Evolutionary conservation across 2,113 vertebrate genomes (phyloP), one percentile per base, ranked within the genome.

Genomic region (Pontoporia blainvillei): DNA sequence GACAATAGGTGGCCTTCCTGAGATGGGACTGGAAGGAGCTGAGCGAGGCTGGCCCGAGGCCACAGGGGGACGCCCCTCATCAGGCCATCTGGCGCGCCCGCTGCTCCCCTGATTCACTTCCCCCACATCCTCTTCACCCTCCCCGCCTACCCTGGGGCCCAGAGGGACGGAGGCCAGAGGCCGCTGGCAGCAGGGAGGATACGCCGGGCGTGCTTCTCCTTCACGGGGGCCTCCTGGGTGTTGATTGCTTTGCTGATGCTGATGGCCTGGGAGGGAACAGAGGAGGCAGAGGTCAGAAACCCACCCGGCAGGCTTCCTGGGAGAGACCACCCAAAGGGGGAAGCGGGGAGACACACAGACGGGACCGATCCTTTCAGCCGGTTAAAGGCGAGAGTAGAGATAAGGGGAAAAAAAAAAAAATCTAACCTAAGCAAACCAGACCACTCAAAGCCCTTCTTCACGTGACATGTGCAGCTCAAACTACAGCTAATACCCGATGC

Each of bases 211-310:
- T 99, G 99, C 44, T 99, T 99, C 98, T 99, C 99, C 98, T 99
- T 99, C 97, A 99, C 99, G 0, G 99, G 99, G 0, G 99, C 99
- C 97, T 99, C 99, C 75, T 99, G 98, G 0, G 98, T 98, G 97
- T 99, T 99, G 98, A 99, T 99, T 98, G 99, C 99, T 98, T 99
- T 99, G 98, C 99, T 99, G 98, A 99, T 99, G 98, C 99, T 99
- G 99, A 99, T 99, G 82, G 99, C 99, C 99, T 99, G 95, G 3
- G 17, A 7, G 86, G 83, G 88, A 8, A 91, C 31, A 12, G 6
- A 79, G 9, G 94, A 31, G 75, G 54, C 0, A 0, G n/a, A 7
- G 0, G 4, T 98, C 73, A 98, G 73, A 67, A 3, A 0, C 0
- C 0, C 14, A 0, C 31, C 2, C 0, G 14, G 59, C 12, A 17